Evolutionary conservation across 2,888 invertebrate species (phyloP), one percentile per base, ranked within the genome.

Genomic region (Drosophila diplacantha): DNA sequence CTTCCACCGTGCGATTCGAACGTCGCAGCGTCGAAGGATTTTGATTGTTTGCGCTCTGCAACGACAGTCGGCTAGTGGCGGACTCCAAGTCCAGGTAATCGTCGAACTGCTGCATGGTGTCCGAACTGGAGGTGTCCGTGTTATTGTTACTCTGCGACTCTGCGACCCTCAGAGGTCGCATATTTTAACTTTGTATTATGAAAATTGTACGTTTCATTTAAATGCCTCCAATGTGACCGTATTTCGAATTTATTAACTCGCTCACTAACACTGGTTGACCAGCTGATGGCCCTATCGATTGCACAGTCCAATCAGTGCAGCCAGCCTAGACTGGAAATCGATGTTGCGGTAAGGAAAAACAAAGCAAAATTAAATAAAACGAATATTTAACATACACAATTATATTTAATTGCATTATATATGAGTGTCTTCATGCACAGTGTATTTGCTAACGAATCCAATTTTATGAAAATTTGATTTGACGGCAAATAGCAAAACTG

Each of bases 41-140:
- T 0, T 54, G 55, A 38, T 39, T 38, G 29, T 9, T 6, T n/a
- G 39, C 22, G 3, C 18, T 29, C 18, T 43, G 14, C 14, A 52
- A 29, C 20, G 58, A 37, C 8, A 68, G 62, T n/a, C 38, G 58
- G 20, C 72, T 68, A 11, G 63, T 71, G 7, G 70, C 78, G 47
- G 71, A 75, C 2, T 80, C 76, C 18, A 80, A 52, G 26, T 67
- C 71, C 14, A 38, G 3, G 41, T 78, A 80, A 1, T 67, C 51
- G 0, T 56, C 37, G 1, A 4, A 16, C 0, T 43, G 57, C 3
- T 70, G 65, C 11, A 78, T 60, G 20, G 31, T 9, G 5, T 16
- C 37, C 49, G 47, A 80, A 82, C 29, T 44, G 44, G 18, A 46
- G 5, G 14, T 31, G 31, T 14, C 20, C 9, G 44, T 31, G 20